Percentiles rank a stretch among this genome's conserved stretches.
These are phyloP conservation scores for Dasyurus viverrinus DNA, from an alignment of 2,113 vertebrate genomes.

Conservation along the genomic window DNA sequence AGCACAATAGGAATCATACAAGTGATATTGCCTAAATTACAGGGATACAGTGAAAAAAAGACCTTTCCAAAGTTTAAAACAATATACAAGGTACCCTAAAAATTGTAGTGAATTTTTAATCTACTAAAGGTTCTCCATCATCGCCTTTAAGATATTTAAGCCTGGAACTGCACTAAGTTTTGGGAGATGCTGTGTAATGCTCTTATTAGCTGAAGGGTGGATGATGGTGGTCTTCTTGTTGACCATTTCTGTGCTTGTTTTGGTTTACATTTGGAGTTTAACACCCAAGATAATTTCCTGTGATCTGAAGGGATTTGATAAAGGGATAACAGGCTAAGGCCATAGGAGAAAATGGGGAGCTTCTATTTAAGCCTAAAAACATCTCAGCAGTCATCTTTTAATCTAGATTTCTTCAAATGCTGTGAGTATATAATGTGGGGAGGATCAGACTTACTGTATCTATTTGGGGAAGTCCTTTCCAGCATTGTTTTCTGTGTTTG, in stretches of 20 bases:
- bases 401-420: neutral
- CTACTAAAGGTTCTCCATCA: neutral
- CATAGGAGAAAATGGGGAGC: neutral
- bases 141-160: neutral
- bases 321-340: neutral
- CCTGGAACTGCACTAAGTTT: neutral
- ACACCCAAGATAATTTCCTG: neutral
- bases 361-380: neutral
- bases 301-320: neutral
- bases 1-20: neutral
- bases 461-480: neutral
- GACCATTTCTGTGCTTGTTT: neutral
- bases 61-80: neutral
- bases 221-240: neutral
- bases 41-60: neutral
- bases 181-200: neutral
- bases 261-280: neutral
- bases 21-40: neutral
- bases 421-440: neutral
- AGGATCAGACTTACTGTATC: neutral
- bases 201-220: neutral
- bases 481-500: neutral
- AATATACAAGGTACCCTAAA: neutral
- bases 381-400: neutral
- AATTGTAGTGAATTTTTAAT: neutral